These are phyloP conservation scores for Clanis bilineata DNA, from an alignment of 2,888 invertebrate genomes.

Conservation along the genomic window DNA sequence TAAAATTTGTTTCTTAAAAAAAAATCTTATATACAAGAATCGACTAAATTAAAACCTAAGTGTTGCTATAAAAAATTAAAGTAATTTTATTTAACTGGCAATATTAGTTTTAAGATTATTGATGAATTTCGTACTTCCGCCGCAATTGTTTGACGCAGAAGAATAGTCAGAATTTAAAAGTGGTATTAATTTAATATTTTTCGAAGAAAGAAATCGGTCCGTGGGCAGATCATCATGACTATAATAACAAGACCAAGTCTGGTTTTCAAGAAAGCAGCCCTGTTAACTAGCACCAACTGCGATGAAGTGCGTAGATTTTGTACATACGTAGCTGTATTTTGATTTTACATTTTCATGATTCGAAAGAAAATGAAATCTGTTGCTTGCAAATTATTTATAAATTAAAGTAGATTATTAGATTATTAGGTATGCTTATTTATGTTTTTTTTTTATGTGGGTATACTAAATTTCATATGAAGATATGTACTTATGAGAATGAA, in stretches of 20 bases:
- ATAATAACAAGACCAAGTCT: slow-evolving; percentile 87
- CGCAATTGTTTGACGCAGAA: slow-evolving; percentile 20
- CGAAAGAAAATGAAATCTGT: too few species aligned
- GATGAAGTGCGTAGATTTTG: slow-evolving; percentile 53
- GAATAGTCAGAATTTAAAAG: background rate
- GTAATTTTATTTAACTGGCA: slow-evolving; percentile 33
- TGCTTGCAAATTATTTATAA: background rate
- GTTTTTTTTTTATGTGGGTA: too few species aligned
- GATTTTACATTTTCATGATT: background rate
- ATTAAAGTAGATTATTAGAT: too few species aligned
- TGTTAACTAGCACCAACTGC: slow-evolving; percentile 77
- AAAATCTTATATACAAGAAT: background rate
- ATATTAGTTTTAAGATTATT: slow-evolving; percentile 30
- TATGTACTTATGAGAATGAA: too few species aligned
- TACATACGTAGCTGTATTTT: slow-evolving; percentile 16
- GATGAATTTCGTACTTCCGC: slow-evolving; percentile 33
- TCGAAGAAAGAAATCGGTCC: slow-evolving; percentile 3
- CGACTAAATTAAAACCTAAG: slow-evolving; percentile 8
- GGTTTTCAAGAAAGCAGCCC: slow-evolving; percentile 86
- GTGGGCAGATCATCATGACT: slow-evolving; percentile 83
- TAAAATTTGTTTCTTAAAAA: slow-evolving; percentile 5
- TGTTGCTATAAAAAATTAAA: slow-evolving; percentile 2
- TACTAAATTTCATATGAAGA: too few species aligned
- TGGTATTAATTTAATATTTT: background rate
- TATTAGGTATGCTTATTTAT: too few species aligned